Base-by-base conservation (phyloP, 2,888 invertebrate genomes). In the Autographa gamma region DNA sequence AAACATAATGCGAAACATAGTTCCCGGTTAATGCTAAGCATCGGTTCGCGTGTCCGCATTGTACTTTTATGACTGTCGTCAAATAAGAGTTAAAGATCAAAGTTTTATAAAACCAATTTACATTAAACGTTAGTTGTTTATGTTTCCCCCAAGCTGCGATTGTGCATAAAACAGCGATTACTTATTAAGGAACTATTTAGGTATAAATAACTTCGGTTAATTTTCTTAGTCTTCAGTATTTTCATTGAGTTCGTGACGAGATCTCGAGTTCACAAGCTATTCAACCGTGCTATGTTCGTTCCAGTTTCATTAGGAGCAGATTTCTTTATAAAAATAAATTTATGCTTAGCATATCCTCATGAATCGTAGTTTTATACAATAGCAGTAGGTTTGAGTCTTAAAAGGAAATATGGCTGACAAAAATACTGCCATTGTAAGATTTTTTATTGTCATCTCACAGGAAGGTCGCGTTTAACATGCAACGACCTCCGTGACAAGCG, bases 371-470 rank as follows among this genome's bases (percentile, higher is more conserved):
- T 63, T 38, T 32, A 73, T 56, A 76, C 71, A 76, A 74, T 74
- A 64, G 66, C 19, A 16, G 32, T 9, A 19, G 62, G 59, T 76
- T 71, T 32, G 66, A 69, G 64, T 34, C 9, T 11, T 43, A 63
- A 65, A 66, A 75, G 74, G 74, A 81, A 81, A 69, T 69, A 70
- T 72, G 63, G 61, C 54, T 65, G n/a, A 59, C 62, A 69, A 69
- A 77, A 70, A 70, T 70, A 59, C 41, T 67, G 58, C 19, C 69
- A 85, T 86, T 88, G 86, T 86, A 84, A 83, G 84, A 87, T 88
- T 88, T 88, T 89, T 87, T 86, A 88, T 85, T 86, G 82, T 85
- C 85, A 87, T 87, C 87, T 89, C 80, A 83, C 76, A 83, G 86
- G 85, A 89, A 90, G 90, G 89, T 86, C 87, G 81, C 85, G 79